phyloP scores from a whole-genome alignment of 2,888 invertebrate species.

The Diloba caeruleocephala region DNA sequence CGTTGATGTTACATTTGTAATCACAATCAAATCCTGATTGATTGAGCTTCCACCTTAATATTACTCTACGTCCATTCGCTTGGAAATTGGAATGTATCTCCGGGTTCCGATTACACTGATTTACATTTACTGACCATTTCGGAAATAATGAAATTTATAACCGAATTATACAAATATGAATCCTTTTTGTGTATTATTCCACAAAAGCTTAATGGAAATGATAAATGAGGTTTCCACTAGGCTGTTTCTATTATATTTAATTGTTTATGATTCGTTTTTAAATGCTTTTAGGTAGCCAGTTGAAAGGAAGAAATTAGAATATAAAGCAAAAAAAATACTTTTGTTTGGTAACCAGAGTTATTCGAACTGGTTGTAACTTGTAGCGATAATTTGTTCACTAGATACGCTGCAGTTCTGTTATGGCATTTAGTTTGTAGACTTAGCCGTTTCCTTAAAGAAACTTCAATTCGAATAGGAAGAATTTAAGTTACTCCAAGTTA shows the following conservation, averaged over 20 bases:
- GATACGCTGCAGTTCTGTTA: no score
- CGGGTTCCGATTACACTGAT: slow-evolving; percentile 3
- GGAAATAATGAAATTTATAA: slow-evolving; percentile 21
- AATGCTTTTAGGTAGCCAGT: not conserved
- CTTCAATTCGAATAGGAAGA: not conserved
- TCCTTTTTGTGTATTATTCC: slow-evolving; percentile 20
- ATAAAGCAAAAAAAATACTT: not conserved
- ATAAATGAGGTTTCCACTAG: slow-evolving; percentile 4
- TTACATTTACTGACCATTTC: slow-evolving; percentile 5
- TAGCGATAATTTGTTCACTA: not conserved
- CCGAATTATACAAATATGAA: slow-evolving; percentile 17
- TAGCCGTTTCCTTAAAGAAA: not conserved
- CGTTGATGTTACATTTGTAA: slow-evolving; percentile 20
- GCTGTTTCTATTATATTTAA: slow-evolving; percentile 6
- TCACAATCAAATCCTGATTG: slow-evolving; percentile 19
- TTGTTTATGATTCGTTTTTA: slow-evolving; percentile 4
- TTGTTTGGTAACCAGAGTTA: not conserved
- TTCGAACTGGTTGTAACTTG: not conserved
- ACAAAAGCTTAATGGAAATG: slow-evolving; percentile 17
- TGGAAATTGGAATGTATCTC: slow-evolving; percentile 14
- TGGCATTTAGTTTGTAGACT: not conserved
- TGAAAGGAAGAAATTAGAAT: not conserved
- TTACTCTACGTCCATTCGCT: slow-evolving; percentile 7
- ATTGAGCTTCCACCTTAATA: slow-evolving; percentile 15
- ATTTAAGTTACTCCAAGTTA: not conserved